Conservation (phyloP, 2,113 vertebrate species). For the Amblyopsis rosae region DNA sequence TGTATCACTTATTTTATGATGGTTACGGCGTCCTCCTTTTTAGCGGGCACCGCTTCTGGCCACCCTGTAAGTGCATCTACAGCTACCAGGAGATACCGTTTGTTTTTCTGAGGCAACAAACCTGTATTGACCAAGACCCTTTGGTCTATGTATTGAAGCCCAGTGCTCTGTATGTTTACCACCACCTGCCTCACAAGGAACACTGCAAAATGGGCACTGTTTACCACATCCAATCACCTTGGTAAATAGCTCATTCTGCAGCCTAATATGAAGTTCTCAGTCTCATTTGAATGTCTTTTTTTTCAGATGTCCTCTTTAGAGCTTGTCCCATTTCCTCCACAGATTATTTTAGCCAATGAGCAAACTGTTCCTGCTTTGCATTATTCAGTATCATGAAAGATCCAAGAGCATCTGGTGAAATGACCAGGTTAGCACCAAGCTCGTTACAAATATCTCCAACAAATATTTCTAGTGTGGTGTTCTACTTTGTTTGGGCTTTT, state of each 20-base stretch:
- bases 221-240: conserved; percentile 73
- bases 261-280: conserved; percentile 34
- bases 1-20: no score
- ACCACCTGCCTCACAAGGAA: conserved; percentile 70
- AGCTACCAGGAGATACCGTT: no score
- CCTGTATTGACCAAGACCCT: conserved; percentile 14
- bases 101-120: rapidly evolving
- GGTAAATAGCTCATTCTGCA: conserved; percentile 60
- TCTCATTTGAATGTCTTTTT: background rate
- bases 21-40: no score
- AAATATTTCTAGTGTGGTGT: conserved; percentile 39
- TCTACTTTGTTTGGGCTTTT: conserved; percentile 13
- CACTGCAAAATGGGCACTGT: conserved; percentile 72
- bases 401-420: conserved; percentile 35
- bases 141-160: conserved; percentile 52
- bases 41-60: no score
- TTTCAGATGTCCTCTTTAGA: background rate
- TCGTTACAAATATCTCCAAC: conserved; percentile 42
- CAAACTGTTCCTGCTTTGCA: background rate
- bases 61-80: no score
- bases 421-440: conserved; percentile 51
- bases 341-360: background rate
- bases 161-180: conserved; percentile 50
- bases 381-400: background rate
- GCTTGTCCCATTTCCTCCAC: background rate